Base-by-base conservation (phyloP, 2,888 invertebrate genomes). In the Agrotis exclamationis region DNA sequence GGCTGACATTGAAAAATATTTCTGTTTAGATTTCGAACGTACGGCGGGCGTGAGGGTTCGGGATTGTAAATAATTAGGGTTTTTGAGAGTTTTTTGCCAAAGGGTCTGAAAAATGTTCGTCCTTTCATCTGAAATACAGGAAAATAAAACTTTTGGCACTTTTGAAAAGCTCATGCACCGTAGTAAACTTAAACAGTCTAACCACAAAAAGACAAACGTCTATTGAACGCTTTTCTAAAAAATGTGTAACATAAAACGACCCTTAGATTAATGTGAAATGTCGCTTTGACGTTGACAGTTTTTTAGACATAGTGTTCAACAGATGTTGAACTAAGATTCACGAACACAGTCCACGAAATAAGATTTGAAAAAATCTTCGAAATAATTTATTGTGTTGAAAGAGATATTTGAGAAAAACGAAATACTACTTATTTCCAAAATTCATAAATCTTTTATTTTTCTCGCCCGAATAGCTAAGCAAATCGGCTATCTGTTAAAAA, bases 1-100 rank as follows among this genome's bases (percentile, higher is more conserved):
- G 65, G 76, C 64, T 77, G 84, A 85, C 86, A 84, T 72, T 83
- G 74, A 84, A 84, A 84, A 85, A 83, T 77, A 66, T 76, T 68
- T 82, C 48, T 70, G 74, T 78, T 63, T 85, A 64, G 67, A 79
- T 74, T 60, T 53, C 68, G 73, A 48, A 48, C 57, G 48, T 67
- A 14, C 24, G 33, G 48, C 65, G 48, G 33, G 48, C 65, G 48
- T 33, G 33, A 47, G 28, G 47, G 62, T 63, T 74, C 13, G 24
- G 53, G 20, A 63, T 57, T 63, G 65, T 58, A 56, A 75, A 75
- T 75, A 51, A 75, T 60, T 70, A 33, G 54, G 50, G 60, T 58
- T 79, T 71, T 22, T 39, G 22, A 39, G 33, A 18, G 20, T 48
- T 24, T 67, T 74, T 48, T 28, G n/a, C n/a, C 24, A 18, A 16